phyloP scores from a whole-genome alignment of 92 coral and sea anemone species.

The Bergia sp. region DNA sequence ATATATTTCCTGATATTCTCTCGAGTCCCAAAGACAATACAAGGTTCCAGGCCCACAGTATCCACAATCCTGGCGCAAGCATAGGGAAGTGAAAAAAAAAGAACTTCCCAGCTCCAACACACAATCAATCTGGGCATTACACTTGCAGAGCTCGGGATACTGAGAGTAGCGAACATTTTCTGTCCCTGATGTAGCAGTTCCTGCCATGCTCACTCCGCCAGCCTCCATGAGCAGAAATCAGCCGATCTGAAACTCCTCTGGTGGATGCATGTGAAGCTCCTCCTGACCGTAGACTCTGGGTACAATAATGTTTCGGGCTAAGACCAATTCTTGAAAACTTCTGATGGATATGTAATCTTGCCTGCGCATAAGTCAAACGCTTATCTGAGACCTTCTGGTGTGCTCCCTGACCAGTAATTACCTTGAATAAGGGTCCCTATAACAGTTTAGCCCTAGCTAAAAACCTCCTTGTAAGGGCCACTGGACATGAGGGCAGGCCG shows the following conservation, averaged over 20 bases:
- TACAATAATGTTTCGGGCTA: slow-evolving; percentile 18
- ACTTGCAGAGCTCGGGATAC: neutral
- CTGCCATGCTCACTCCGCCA: slow-evolving; percentile 14
- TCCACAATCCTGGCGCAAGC: slow-evolving; percentile 6
- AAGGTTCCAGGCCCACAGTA: slow-evolving; percentile 12
- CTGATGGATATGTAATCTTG: slow-evolving; percentile 1
- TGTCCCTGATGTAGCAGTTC: slow-evolving; percentile 25
- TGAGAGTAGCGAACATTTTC: neutral
- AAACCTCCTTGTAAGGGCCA: neutral
- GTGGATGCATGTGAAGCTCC: slow-evolving; percentile 17
- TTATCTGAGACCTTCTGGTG: slow-evolving; percentile 3
- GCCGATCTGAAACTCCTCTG: slow-evolving; percentile 10
- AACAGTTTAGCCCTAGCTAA: neutral
- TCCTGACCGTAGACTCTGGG: slow-evolving; percentile 26
- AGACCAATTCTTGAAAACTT: slow-evolving; percentile 11
- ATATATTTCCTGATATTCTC: neutral
- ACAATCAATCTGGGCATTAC: neutral
- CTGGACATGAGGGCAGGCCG: neutral
- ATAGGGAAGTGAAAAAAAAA: slow-evolving; percentile 1
- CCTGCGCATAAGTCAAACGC: neutral
- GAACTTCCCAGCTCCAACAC: neutral
- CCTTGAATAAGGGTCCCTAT: neutral
- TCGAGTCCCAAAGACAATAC: neutral
- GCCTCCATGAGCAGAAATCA: slow-evolving; percentile 40
- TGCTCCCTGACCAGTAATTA: neutral